Evolutionary conservation across 2,888 invertebrate species (phyloP).

Genomic region (Sicus ferrugineus): DNA sequence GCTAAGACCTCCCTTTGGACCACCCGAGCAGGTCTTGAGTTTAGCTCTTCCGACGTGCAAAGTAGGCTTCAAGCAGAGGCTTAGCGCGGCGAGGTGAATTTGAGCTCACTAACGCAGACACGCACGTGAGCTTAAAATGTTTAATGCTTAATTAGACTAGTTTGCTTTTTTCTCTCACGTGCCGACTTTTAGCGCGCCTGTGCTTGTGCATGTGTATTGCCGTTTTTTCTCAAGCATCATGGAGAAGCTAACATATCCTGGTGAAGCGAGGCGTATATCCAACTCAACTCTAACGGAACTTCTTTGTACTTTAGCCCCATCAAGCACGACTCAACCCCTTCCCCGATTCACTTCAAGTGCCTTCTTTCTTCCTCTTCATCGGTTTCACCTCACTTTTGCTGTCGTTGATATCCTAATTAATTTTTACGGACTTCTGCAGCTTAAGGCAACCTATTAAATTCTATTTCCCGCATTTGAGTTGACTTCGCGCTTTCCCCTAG

Average conservation of each 20-base stretch:
- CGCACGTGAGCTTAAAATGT: slow-evolving; percentile 1
- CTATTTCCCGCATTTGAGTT: background rate
- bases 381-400: slow-evolving; percentile 3
- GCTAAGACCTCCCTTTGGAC: background rate
- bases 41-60: background rate
- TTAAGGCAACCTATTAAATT: background rate
- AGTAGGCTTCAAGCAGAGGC: background rate
- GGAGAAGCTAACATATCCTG: too few species aligned
- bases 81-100: background rate
- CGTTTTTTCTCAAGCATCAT: background rate
- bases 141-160: slow-evolving; percentile 18
- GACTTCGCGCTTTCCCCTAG: background rate
- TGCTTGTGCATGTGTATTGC: background rate
- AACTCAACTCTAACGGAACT: too few species aligned
- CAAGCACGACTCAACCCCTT: background rate
- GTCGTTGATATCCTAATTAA: slow-evolving; percentile 5
- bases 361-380: background rate
- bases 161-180: slow-evolving; percentile 23
- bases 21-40: background rate
- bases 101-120: slow-evolving; percentile 6
- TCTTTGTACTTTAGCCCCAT: too few species aligned
- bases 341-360: background rate
- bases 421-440: background rate
- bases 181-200: slow-evolving; percentile 12
- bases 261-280: too few species aligned